These are phyloP conservation scores for Agrypnia vestita DNA, from an alignment of 1,140 invertebrate genomes.

Conservation along the genomic window DNA sequence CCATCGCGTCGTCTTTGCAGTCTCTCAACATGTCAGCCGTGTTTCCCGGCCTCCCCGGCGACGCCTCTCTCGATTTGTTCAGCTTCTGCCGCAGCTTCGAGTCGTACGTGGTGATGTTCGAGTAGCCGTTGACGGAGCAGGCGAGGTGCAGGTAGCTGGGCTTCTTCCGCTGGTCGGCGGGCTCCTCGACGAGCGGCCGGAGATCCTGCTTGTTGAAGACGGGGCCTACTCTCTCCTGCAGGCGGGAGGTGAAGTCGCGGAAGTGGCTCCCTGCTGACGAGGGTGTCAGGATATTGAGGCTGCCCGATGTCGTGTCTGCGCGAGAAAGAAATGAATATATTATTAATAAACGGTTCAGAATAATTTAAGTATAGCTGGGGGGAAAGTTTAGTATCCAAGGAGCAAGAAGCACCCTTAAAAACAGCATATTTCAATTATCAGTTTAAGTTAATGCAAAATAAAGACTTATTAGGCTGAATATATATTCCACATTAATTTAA, in stretches of 20 bases:
- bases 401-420: too few relatives aligned
- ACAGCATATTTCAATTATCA: too few relatives aligned
- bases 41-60: conserved; percentile 74
- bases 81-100: conserved; percentile 82
- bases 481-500: too few relatives aligned
- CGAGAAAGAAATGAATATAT: conserved; percentile 39
- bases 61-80: conserved; percentile 79
- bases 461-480: too few relatives aligned
- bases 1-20: conserved; percentile 65
- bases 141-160: conserved; percentile 91
- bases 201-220: conserved; percentile 63
- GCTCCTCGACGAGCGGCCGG: conserved; percentile 59
- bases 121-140: conserved; percentile 92
- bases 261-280: conserved; percentile 75
- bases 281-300: conserved; percentile 74
- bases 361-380: too few relatives aligned
- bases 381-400: too few relatives aligned
- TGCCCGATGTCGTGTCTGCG: conserved; percentile 74
- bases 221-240: conserved; percentile 71
- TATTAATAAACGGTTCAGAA: too few relatives aligned
- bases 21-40: conserved; percentile 62
- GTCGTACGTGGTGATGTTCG: conserved; percentile 87
- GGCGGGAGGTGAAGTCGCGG: conserved; percentile 74
- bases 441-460: too few relatives aligned
- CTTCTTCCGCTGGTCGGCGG: conserved; percentile 67